Percentiles rank a stretch among this genome's conserved stretches.
phyloP scores from a whole-genome alignment of 2,113 vertebrate genomes.

The Amblyopsis rosae region DNA sequence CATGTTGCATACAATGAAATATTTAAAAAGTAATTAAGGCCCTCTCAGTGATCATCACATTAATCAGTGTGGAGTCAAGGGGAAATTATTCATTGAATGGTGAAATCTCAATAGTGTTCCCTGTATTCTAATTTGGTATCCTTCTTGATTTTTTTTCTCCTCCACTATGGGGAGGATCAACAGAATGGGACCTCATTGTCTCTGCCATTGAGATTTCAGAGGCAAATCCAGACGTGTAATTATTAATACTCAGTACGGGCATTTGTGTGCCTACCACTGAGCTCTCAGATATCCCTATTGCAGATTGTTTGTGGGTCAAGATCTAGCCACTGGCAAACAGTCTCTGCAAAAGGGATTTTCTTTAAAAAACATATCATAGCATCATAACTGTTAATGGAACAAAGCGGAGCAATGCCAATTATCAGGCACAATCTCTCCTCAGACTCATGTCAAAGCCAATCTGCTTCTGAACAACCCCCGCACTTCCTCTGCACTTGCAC shows the following conservation, averaged over 20 bases:
- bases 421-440: neutral
- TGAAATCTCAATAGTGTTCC: neutral
- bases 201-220: neutral
- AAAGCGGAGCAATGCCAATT: slow-evolving; percentile 29
- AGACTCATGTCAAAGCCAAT: slow-evolving; percentile 32
- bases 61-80: slow-evolving; percentile 65
- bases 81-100: slow-evolving; percentile 31
- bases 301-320: slow-evolving; percentile 11
- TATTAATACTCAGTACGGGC: neutral
- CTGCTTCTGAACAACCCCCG: slow-evolving; percentile 23
- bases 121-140: slow-evolving; percentile 1
- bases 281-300: neutral
- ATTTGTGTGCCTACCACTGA: neutral
- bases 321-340: neutral
- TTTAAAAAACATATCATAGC: neutral
- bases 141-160: neutral
- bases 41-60: slow-evolving; percentile 73
- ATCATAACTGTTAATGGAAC: slow-evolving; percentile 3
- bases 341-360: neutral
- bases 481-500: slow-evolving; percentile 25
- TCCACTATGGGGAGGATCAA: neutral
- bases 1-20: slow-evolving; percentile 77
- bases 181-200: neutral
- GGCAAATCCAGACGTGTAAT: neutral
- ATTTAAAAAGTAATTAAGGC: slow-evolving; percentile 80